phyloP scores from a whole-genome alignment of 2,797 vertebrate species.

The Galaxias olidus region DNA sequence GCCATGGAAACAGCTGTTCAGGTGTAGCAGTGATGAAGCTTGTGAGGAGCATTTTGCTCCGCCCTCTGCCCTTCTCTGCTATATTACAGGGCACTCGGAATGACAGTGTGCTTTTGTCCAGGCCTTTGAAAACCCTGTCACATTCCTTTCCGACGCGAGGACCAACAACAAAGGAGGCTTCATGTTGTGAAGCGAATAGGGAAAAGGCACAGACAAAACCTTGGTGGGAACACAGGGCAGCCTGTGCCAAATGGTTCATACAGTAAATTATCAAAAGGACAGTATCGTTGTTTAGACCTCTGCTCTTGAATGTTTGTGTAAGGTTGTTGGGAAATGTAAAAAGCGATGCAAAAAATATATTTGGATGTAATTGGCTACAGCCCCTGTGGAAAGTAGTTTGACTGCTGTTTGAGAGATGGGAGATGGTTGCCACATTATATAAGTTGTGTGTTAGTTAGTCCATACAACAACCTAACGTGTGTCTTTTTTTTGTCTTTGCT shows the following conservation, averaged over 20 bases:
- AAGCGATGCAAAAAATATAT: too few species aligned
- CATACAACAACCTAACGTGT: constrained; percentile 17
- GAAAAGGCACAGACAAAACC: constrained; percentile 69
- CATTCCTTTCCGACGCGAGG: constrained; percentile 80
- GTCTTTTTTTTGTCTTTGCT: constrained; percentile 28
- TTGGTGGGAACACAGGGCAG: constrained; percentile 56
- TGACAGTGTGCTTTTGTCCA: constrained; percentile 83
- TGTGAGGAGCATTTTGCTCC: constrained; percentile 24
- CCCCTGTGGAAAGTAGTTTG: constrained; percentile 52
- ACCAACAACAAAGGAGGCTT: constrained; percentile 80
- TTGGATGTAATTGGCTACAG: not conserved
- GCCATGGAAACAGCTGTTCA: constrained; percentile 70
- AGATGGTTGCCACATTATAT: not conserved
- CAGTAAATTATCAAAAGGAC: constrained; percentile 43
- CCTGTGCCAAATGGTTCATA: constrained; percentile 64
- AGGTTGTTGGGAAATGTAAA: constrained; percentile 40
- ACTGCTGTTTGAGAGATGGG: constrained; percentile 26
- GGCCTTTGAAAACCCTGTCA: constrained; percentile 76
- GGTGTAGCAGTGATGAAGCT: constrained; percentile 63
- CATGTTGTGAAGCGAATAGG: constrained; percentile 69
- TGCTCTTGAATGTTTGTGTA: constrained; percentile 69
- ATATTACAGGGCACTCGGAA: constrained; percentile 81
- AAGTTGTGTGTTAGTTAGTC: constrained; percentile 5
- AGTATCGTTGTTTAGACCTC: constrained; percentile 44
- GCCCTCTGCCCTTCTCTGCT: constrained; percentile 41